Base-by-base conservation (phyloP, 2,797 vertebrate species). In the Neomorphus geoffroyi region DNA sequence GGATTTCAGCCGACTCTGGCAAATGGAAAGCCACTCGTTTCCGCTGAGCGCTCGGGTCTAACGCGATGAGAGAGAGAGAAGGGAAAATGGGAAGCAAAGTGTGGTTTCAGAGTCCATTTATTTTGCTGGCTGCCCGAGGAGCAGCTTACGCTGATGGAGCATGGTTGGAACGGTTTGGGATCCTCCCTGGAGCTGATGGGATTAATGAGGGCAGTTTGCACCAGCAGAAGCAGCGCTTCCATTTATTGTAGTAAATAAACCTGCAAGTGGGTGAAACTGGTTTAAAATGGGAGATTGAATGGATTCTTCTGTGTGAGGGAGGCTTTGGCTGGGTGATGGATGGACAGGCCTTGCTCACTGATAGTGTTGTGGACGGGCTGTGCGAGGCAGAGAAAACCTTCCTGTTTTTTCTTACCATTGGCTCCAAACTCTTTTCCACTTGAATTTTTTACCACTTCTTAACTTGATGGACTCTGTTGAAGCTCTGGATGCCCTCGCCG, bases 1-100 rank as follows among this genome's bases (percentile, higher is more conserved):
- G 93, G 64, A 75, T 89, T 77, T 72, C 74, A 79, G 75, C 89
- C 18, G 53, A 26, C 78, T 72, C 85, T 58, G 75, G 72, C 90
- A 72, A 37, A 64, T 39, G 81, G 48, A 50, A 69, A 88, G 69
- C 67, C 43, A 39, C 77, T 78, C 54, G 30, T 75, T 96, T 70
- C 87, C 73, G 51, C 33, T 7, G 51, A 50, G 81, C 0, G 0
- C 73, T 91, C 3, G 1, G 35, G 9, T 71, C 67, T 62, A 41
- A 62, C 8, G 2, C 8, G 13, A 35, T 9, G 81, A 50, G 50
- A 41, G 53, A 30, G 53, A 2, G 5, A 33, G 65, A 56, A 26
- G 66, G 41, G 43, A 23, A 23, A 56, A 43, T 0, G 39, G 75
- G 64, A 33, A 39, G 82, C 56, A 46, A 8, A 81, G 70, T 2